These are phyloP conservation scores for Coleophora flavipennella DNA, from an alignment of 2,888 invertebrate species.

Conservation along the genomic window DNA sequence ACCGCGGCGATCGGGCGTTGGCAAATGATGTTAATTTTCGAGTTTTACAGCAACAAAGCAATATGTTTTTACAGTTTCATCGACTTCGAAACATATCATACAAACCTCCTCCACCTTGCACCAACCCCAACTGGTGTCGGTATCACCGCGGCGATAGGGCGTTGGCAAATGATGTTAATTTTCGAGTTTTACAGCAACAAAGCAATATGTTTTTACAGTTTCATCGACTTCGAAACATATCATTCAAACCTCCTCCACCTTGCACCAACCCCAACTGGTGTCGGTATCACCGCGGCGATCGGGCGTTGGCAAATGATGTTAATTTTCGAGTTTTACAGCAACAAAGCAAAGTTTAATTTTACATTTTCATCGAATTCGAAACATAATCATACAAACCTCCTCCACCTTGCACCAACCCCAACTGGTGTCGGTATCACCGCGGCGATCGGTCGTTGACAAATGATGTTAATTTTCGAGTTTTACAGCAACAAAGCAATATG, in stretches of 20 bases:
- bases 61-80: too few relatives aligned
- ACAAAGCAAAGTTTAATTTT: slow-evolving; percentile 63
- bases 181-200: slow-evolving; percentile 67
- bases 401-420: too few relatives aligned
- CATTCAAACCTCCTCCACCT: too few relatives aligned
- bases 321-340: slow-evolving; percentile 66
- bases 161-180: slow-evolving; percentile 72
- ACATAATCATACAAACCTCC: too few relatives aligned
- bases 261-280: too few relatives aligned
- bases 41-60: slow-evolving; percentile 65
- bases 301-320: slow-evolving; percentile 70
- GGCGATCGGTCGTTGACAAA: slow-evolving; percentile 65
- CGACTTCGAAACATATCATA: too few relatives aligned
- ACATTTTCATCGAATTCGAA: too few relatives aligned
- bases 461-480: slow-evolving; percentile 71
- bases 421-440: slow-evolving; percentile 45
- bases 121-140: too few relatives aligned
- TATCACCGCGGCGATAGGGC: slow-evolving; percentile 55
- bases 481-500: slow-evolving; percentile 63
- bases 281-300: slow-evolving; percentile 50
- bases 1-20: slow-evolving; percentile 54
- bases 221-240: too few relatives aligned
- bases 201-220: slow-evolving; percentile 60
- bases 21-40: slow-evolving; percentile 71
- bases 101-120: too few relatives aligned